Conservation (phyloP, 2,888 invertebrate genomes). For the Nemurella pictetii region DNA sequence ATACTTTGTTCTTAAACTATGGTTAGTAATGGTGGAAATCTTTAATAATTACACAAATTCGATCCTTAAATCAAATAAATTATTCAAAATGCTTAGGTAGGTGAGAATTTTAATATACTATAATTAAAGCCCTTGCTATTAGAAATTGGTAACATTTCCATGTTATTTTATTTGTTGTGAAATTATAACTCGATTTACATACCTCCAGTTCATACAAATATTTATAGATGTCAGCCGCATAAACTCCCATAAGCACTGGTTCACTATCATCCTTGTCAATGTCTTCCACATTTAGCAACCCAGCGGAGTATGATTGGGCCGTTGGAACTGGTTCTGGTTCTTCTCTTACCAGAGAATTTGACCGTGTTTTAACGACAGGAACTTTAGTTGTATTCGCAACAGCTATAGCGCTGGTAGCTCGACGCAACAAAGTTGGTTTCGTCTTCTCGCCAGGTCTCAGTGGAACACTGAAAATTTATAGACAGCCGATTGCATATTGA, state of each 20-base stretch:
- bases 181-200: conserved; percentile 20
- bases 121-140: too few relatives aligned
- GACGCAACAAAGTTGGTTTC: neutral
- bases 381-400: neutral
- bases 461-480: neutral
- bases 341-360: neutral
- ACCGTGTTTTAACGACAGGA: neutral
- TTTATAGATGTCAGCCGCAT: conserved; percentile 86
- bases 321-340: neutral
- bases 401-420: neutral
- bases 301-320: neutral
- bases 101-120: too few relatives aligned
- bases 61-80: too few relatives aligned
- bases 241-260: conserved; percentile 78
- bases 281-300: neutral
- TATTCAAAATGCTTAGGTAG: too few relatives aligned
- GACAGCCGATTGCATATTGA: too few relatives aligned
- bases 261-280: conserved; percentile 68
- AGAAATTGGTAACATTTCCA: too few relatives aligned
- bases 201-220: conserved; percentile 78
- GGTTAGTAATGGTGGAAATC: too few relatives aligned
- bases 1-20: too few relatives aligned
- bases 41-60: too few relatives aligned
- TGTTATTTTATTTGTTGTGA: too few relatives aligned
- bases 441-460: neutral